A percentile compares a stretch with the other conserved stretches of the same genome.
Evolutionary conservation across 2,113 vertebrate genomes (phyloP).

Genomic region (human (Homo sapiens)): GRCh38 chr9:106117501-106118000

Average conservation of each 20-base stretch:
- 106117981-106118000: background rate
- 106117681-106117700: background rate
- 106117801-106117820: background rate
- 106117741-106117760: background rate
- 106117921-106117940: background rate
- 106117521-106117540: background rate
- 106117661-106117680: background rate
- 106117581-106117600: background rate
- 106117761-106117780: background rate
- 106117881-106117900: background rate
- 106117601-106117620: background rate
- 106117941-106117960: background rate
- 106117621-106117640: background rate
- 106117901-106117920: background rate
- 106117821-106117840: conserved; percentile 27
- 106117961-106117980: conserved; percentile 8
- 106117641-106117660: background rate
- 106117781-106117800: background rate
- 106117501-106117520: background rate
- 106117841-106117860: background rate
- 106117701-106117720: background rate
- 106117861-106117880: background rate
- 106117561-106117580: background rate
- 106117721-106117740: background rate
- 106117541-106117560: background rate